Base-by-base conservation (phyloP, 2,888 invertebrate genomes). In the Ophion costatus region DNA sequence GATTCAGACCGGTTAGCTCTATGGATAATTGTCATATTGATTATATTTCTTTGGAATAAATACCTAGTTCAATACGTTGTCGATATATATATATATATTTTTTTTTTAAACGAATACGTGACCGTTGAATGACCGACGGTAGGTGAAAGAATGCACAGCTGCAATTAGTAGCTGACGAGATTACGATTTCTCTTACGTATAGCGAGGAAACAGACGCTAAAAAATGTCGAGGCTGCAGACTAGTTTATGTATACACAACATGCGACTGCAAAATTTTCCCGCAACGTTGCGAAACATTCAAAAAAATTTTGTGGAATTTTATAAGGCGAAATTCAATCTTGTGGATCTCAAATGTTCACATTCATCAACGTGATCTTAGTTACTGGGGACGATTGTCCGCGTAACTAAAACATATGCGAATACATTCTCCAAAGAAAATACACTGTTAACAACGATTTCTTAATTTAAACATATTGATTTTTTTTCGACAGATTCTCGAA, bases 91-190 rank as follows among this genome's bases (percentile, higher is more conserved):
- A n/a, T n/a, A n/a, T n/a, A n/a, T n/a, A n/a, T n/a, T n/a, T n/a
- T n/a, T n/a, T n/a, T 45, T 51, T 45, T 64, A 45, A 64, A 57
- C 20, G 11, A 57, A 33, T 38, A 33, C 56, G 11, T 11, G 57
- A 71, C 59, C 33, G n/a, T 2, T 57, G 33, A 38, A 71, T 56
- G 17, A 33, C 38, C 38, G n/a, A 11, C 20, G 70, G 75, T 45
- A 83, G 70, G 57, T 80, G 14, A 42, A 76, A 67, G 64, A 80
- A 83, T 80, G 64, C 56, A 64, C 70, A 80, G 80, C 75, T 71
- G 73, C 74, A 78, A 51, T 61, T 69, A 29, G 66, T 24, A 33
- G 42, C 38, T 77, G 74, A 63, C 61, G 17, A 42, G 59, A 42
- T 42, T 69, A 59, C 77, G 24, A 59, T 77, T 69, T 69, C 61